Conservation (phyloP, 2,888 invertebrate genomes). For the Heliconius cydno region DNA sequence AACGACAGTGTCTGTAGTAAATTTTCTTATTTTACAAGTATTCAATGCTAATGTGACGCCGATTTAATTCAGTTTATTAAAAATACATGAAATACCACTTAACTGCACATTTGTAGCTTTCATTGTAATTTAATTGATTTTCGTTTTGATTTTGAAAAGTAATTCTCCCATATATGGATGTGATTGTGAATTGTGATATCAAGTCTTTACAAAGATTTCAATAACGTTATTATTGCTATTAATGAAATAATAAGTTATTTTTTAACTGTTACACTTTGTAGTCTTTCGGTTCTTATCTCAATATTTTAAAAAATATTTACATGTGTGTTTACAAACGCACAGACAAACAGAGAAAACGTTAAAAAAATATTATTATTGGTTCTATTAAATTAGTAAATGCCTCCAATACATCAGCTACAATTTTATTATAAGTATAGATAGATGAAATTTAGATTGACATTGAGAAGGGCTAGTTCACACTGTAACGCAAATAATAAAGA, state of each 20-base stretch:
- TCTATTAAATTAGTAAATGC: no score
- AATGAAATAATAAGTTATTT: no score
- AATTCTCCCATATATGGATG: neutral
- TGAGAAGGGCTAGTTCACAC: neutral
- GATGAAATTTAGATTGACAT: neutral
- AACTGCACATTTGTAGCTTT: neutral
- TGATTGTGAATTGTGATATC: neutral
- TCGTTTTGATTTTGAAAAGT: neutral
- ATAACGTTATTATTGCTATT: neutral
- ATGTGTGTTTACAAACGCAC: no score
- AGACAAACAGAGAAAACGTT: no score
- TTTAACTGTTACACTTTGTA: no score
- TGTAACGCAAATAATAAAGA: neutral
- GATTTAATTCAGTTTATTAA: constrained; percentile 11
- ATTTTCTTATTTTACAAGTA: constrained; percentile 2
- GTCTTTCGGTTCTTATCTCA: no score
- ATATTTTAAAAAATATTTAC: no score
- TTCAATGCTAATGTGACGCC: constrained; percentile 1
- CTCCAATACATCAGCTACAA: neutral
- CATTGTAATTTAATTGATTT: neutral
- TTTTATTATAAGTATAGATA: neutral
- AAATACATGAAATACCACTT: constrained; percentile 22
- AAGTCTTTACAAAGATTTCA: neutral
- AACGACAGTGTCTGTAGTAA: neutral
- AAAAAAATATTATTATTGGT: no score